phyloP scores from a whole-genome alignment of 2,113 vertebrate genomes.

The Ophthalmotilapia sp. region DNA sequence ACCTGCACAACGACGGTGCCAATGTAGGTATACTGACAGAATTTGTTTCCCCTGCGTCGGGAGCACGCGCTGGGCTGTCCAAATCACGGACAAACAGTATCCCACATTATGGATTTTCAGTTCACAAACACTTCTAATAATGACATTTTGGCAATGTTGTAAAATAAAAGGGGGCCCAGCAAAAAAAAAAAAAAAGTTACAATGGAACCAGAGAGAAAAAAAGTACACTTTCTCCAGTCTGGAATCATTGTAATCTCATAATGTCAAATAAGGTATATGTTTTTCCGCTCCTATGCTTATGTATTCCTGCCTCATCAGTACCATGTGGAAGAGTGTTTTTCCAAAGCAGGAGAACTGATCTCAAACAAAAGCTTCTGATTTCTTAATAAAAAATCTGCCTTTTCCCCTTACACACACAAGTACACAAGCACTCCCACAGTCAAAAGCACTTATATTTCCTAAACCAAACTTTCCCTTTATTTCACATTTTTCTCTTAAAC shows the following conservation, averaged over 20 bases:
- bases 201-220: background rate
- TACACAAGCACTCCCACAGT: background rate
- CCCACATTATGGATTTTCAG: background rate
- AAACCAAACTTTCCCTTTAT: background rate
- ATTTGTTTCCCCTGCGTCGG: background rate
- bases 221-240: background rate
- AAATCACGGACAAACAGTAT: background rate
- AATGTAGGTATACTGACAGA: background rate
- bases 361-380: background rate
- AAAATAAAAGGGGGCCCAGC: background rate
- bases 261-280: rapidly evolving
- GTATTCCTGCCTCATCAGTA: background rate
- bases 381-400: background rate
- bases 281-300: background rate
- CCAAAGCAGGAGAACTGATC: background rate
- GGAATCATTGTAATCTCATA: background rate
- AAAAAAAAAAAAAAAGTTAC: background rate
- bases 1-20: background rate
- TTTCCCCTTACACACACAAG: background rate
- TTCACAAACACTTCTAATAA: background rate
- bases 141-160: background rate
- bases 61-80: background rate
- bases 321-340: background rate
- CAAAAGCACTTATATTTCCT: background rate
- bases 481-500: background rate